These are phyloP conservation scores for Suncus etruscus DNA, from an alignment of 2,113 vertebrate species.

Conservation along the genomic window DNA sequence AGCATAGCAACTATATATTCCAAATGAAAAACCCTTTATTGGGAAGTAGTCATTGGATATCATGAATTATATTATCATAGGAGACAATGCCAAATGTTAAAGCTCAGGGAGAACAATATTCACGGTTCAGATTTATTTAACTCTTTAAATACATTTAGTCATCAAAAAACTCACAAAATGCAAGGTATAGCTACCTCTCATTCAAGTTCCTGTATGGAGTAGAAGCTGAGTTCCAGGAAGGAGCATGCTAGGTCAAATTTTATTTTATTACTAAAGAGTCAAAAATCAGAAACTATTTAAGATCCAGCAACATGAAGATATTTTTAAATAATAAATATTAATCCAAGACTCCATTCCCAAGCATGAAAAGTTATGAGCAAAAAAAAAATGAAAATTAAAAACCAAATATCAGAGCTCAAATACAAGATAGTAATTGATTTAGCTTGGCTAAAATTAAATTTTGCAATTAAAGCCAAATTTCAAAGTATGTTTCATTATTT, in stretches of 20 bases:
- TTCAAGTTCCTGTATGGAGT: background rate
- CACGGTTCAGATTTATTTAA: background rate
- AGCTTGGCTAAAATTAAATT: background rate
- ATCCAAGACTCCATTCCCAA: slow-evolving; percentile 25
- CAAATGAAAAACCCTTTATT: background rate
- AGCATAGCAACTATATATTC: no score
- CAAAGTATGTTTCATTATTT: background rate
- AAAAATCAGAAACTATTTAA: background rate
- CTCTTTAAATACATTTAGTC: background rate
- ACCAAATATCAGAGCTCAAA: background rate
- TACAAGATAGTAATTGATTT: background rate
- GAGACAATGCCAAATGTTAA: background rate
- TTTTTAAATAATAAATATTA: slow-evolving; percentile 32
- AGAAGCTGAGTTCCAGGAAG: background rate
- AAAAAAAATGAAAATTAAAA: background rate
- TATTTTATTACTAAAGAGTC: slow-evolving; percentile 42
- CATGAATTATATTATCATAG: background rate
- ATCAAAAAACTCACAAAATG: background rate
- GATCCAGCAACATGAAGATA: background rate
- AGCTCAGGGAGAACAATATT: background rate
- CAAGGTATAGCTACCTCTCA: background rate
- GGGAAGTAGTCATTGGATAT: slow-evolving; percentile 23
- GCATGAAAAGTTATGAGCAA: slow-evolving; percentile 18
- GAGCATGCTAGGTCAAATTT: background rate
- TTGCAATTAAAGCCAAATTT: slow-evolving; percentile 20